Percentiles rank a stretch among this genome's conserved stretches.
These are phyloP conservation scores for Xestoiulus laeticollis DNA, from an alignment of 2,888 invertebrate species.

Conservation along the genomic window DNA sequence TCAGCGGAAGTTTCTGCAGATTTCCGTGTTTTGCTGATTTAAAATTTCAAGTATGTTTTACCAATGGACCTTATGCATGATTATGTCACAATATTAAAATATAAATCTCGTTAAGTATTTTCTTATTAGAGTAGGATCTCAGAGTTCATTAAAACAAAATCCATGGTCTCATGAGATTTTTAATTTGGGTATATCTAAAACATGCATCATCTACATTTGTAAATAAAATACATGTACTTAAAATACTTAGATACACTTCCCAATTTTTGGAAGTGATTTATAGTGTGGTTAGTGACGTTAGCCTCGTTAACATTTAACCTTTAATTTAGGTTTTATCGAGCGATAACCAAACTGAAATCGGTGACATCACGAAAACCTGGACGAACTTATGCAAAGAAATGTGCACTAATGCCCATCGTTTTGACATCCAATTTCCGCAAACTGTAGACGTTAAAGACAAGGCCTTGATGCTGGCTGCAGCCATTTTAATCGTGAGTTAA, in stretches of 20 bases:
- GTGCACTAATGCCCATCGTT: not conserved
- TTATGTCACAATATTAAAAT: too few species aligned
- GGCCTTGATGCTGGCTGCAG: not conserved
- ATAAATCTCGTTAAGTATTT: too few species aligned
- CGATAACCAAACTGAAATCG: not conserved
- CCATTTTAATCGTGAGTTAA: not conserved
- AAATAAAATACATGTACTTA: too few species aligned
- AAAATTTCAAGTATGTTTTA: not conserved
- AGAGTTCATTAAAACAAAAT: too few species aligned
- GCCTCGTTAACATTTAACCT: not conserved
- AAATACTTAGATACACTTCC: too few species aligned
- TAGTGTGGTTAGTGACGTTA: too few species aligned
- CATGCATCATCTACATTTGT: too few species aligned
- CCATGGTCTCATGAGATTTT: too few species aligned
- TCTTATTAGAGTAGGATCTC: too few species aligned
- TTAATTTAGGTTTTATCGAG: not conserved
- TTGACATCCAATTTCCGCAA: not conserved
- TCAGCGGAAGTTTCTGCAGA: conserved; percentile 1
- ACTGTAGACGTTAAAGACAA: not conserved
- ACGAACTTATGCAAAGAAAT: not conserved
- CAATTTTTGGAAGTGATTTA: too few species aligned
- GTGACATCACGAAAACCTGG: not conserved
- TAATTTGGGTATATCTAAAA: too few species aligned
- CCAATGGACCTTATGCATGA: too few species aligned
- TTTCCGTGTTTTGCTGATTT: not conserved